Conservation (phyloP, 2,888 invertebrate species). For the Sphaerophoria taeniata region DNA sequence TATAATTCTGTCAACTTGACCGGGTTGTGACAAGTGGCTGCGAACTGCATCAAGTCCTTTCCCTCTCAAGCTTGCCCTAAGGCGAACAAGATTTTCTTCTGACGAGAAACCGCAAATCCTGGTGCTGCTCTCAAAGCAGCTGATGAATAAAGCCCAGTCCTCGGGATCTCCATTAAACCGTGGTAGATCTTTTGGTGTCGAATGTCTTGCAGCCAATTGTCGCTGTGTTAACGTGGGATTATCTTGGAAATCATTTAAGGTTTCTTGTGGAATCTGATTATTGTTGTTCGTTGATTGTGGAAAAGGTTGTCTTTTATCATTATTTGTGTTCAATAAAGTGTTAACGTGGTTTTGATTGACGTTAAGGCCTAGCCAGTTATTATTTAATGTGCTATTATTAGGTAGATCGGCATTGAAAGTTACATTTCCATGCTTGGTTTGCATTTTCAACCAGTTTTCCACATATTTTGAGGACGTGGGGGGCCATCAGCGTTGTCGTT, state of each 20-base stretch:
- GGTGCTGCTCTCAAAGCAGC: conserved; percentile 8
- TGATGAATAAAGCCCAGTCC: too few relatives aligned
- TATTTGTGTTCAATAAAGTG: conserved; percentile 1
- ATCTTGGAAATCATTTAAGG: conserved; percentile 20
- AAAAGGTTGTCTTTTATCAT: conserved; percentile 21
- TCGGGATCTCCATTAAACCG: too few relatives aligned
- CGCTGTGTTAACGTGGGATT: conserved; percentile 22
- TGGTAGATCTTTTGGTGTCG: too few relatives aligned
- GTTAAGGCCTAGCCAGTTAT: conserved; percentile 36
- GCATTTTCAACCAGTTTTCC: too few relatives aligned
- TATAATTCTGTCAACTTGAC: conserved; percentile 28
- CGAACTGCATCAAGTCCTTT: conserved; percentile 33
- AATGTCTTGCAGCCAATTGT: conserved; percentile 41
- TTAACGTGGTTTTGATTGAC: background rate
- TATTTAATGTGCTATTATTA: conserved; percentile 25
- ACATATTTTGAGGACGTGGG: too few relatives aligned
- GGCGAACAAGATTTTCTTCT: conserved; percentile 31
- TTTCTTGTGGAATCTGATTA: conserved; percentile 9
- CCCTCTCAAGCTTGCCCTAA: conserved; percentile 25
- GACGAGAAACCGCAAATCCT: conserved; percentile 21
- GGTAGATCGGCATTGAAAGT: conserved; percentile 28
- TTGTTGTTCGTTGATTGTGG: conserved; percentile 1
- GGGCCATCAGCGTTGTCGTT: too few relatives aligned
- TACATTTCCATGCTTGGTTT: conserved; percentile 7
- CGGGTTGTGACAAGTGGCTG: conserved; percentile 22